Evolutionary conservation across 37 sponge, comb jelly and placozoan genomes (phyloP).

Genomic region (Dysidea cf. avara): DNA sequence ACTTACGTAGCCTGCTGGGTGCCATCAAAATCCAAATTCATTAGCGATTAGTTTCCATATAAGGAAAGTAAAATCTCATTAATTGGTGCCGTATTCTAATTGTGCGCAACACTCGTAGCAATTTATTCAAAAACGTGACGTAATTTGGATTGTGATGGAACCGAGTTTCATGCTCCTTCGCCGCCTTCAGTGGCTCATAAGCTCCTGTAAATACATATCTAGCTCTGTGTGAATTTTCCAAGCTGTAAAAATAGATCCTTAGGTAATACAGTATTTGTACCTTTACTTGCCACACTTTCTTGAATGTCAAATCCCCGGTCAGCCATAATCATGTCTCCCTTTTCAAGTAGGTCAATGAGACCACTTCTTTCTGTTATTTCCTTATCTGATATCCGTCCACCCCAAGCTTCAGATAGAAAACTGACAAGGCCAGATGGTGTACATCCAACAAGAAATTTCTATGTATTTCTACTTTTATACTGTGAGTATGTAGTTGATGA

Average conservation of each 20-base stretch:
- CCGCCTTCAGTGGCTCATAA: background rate
- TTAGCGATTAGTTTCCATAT: background rate
- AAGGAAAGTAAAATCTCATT: too few species aligned
- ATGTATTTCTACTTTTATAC: slow-evolving; percentile 27
- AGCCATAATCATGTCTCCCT: slow-evolving; percentile 2
- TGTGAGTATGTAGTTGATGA: slow-evolving; percentile 9
- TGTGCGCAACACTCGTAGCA: too few species aligned
- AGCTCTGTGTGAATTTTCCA: too few species aligned
- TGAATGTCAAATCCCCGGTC: slow-evolving; percentile 39
- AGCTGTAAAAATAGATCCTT: too few species aligned
- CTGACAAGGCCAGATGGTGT: slow-evolving; percentile 18
- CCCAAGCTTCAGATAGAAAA: slow-evolving; percentile 39
- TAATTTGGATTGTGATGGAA: too few species aligned
- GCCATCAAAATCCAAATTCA: background rate
- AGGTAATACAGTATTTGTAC: too few species aligned
- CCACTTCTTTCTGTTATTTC: slow-evolving; percentile 4
- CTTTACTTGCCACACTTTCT: slow-evolving; percentile 24
- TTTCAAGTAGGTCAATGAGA: slow-evolving; percentile 15
- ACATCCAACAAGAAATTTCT: slow-evolving; percentile 19
- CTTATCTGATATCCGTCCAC: slow-evolving; percentile 30
- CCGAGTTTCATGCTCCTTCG: slow-evolving; percentile 8
- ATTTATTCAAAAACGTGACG: too few species aligned
- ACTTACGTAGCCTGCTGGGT: slow-evolving; percentile 2
- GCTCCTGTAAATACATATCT: slow-evolving; percentile 1
- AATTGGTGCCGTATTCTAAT: too few species aligned